Base-by-base conservation (phyloP, 2,113 vertebrate species). In the Heloderma charlesbogerti region DNA sequence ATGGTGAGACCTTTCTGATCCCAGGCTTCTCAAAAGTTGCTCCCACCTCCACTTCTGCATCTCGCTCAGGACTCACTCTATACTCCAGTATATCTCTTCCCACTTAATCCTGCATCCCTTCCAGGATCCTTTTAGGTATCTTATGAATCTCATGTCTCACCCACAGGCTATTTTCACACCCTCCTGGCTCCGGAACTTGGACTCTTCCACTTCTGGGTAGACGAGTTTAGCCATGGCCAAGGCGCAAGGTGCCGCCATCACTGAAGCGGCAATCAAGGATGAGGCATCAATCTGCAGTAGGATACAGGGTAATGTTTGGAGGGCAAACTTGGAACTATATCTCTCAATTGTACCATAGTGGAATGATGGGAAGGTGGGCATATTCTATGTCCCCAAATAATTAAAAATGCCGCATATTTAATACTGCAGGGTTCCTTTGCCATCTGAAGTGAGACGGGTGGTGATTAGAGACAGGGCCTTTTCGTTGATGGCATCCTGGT, bases 201-300 rank as follows among this genome's bases (percentile, higher is more conserved):
- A 98, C 94, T 99, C 96, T 91, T 99, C 98, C 57, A 98, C 98
- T 95, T 99, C 99, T 0, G 99, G 99, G 93, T 98, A 99, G 90
- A 98, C 96, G 0, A 99, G 97, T 92, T 99, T 99, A 87, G 99
- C 97, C 34, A 99, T 97, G 34, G 98, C 99, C 25, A 99, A 89
- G 9, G 99, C 99, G 0, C 99, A 99, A 0, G 99, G 99, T 0
- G 99, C 99, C 1, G 99, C 99, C 99, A 99, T 99, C 67, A 99
- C 99, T 0, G 99, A 99, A 13, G 99, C 99, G 0, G 99, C 98
- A 0, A 99, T 98, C 94, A 99, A 90, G 0, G 98, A 98, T 0
- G 98, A 95, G 0, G 99, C 96, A 2, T 99, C 98, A 0, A 99
- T 99, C 99, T 99, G 97, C 27, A 92, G 82, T 0, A 0, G 0